Percentiles rank a stretch among this genome's conserved stretches.
Evolutionary conservation across 2,113 vertebrate species (phyloP).

Genomic region (Melozone crissalis): DNA sequence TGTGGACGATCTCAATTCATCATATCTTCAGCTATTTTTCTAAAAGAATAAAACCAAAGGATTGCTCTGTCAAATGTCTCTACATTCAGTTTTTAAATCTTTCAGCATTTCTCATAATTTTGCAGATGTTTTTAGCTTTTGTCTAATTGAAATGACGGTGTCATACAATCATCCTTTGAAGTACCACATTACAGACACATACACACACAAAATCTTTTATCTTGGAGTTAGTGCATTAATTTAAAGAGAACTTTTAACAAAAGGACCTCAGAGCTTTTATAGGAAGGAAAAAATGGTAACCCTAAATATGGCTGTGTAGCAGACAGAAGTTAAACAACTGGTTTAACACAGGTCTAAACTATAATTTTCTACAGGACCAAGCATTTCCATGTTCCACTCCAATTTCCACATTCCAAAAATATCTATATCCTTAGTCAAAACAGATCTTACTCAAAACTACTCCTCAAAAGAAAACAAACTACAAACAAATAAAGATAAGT

Average conservation of each 20-base stretch:
- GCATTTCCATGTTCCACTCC: not conserved
- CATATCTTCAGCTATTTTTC: not conserved
- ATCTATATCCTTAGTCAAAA: not conserved
- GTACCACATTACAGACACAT: not conserved
- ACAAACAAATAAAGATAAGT: not conserved
- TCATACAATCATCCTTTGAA: not conserved
- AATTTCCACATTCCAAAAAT: not conserved
- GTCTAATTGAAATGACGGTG: not conserved
- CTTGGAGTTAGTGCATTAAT: not conserved
- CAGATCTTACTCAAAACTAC: not conserved
- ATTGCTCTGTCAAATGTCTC: not conserved
- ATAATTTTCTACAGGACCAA: not conserved
- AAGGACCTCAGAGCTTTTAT: not conserved
- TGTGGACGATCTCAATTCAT: not conserved
- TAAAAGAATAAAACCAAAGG: not conserved
- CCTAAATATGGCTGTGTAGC: not conserved
- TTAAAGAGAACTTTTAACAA: not conserved
- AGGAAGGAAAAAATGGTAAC: not conserved
- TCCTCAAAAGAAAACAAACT: not conserved
- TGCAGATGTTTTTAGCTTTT: not conserved
- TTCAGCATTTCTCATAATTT: not conserved
- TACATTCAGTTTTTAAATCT: not conserved
- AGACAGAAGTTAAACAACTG: not conserved
- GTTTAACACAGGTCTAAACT: not conserved
- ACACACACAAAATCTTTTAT: not conserved